Percentiles rank a stretch among this genome's conserved stretches.
These are phyloP conservation scores for Noctua pronuba DNA, from an alignment of 2,888 invertebrate genomes.

Conservation along the genomic window DNA sequence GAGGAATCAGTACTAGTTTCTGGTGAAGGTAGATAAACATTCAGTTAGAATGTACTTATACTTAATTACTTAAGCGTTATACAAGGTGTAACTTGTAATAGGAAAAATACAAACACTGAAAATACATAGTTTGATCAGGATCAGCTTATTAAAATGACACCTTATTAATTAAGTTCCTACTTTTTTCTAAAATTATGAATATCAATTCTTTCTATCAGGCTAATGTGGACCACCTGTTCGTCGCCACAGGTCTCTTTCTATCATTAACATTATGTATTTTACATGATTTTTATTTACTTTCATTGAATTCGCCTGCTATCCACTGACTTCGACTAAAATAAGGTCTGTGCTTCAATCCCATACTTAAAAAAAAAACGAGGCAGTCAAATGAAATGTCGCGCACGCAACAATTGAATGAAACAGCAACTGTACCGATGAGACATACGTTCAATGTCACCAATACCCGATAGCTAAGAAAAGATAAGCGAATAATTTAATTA, in stretches of 20 bases:
- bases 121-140: background rate
- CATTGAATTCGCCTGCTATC: background rate
- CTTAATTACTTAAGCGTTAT: background rate
- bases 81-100: background rate
- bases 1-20: background rate
- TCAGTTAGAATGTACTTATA: background rate
- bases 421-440: conserved; percentile 44
- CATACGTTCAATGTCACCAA: conserved; percentile 59
- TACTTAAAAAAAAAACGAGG: background rate
- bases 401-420: conserved; percentile 44
- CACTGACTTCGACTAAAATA: conserved; percentile 3
- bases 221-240: background rate
- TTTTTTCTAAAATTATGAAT: background rate
- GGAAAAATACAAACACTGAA: background rate
- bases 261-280: background rate
- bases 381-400: conserved; percentile 1
- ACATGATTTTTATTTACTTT: background rate
- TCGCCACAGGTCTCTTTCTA: background rate
- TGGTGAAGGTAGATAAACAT: background rate
- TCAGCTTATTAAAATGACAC: background rate
- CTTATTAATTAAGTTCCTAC: background rate
- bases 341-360: background rate
- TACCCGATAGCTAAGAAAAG: conserved; percentile 53
- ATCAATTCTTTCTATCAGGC: background rate
- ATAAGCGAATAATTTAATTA: conserved; percentile 62